Percentiles rank a stretch among this genome's conserved stretches.
phyloP scores from a whole-genome alignment of 2,888 invertebrate species.

The Agrotis segetum region DNA sequence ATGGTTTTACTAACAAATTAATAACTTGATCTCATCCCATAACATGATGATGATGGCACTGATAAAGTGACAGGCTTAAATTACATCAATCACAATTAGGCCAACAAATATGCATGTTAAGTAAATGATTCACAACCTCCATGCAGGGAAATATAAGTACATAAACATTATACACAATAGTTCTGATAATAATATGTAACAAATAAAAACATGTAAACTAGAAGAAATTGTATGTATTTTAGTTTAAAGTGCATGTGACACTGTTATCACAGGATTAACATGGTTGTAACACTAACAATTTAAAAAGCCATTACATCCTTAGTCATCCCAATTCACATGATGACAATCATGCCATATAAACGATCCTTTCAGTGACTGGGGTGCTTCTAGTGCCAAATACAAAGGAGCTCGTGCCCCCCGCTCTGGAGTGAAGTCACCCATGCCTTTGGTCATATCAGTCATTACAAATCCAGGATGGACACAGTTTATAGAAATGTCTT shows the following conservation, averaged over 20 bases:
- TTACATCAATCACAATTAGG: conserved; percentile 28
- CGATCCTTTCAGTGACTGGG: conserved; percentile 85
- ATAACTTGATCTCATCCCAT: conserved; percentile 23
- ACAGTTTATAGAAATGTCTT: conserved; percentile 87
- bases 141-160: conserved; percentile 48
- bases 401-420: conserved; percentile 86
- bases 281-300: conserved; percentile 78
- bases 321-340: conserved; percentile 89
- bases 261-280: conserved; percentile 88
- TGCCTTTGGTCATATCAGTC: conserved; percentile 89
- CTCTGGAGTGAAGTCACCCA: conserved; percentile 87
- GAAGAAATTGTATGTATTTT: conserved; percentile 82
- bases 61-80: conserved; percentile 13
- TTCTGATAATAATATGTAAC: conserved; percentile 48
- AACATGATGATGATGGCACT: conserved; percentile 25
- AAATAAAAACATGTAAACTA: conserved; percentile 77
- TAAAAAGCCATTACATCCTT: conserved; percentile 73
- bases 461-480: conserved; percentile 89
- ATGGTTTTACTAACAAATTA: conserved; percentile 37
- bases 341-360: conserved; percentile 89
- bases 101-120: conserved; percentile 41
- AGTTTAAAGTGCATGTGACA: conserved; percentile 88
- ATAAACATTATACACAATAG: conserved; percentile 26
- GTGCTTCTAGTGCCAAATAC: conserved; percentile 86
- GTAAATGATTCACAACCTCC: conserved; percentile 54